A percentile compares a stretch with the other conserved stretches of the same genome.
phyloP scores from a whole-genome alignment of 2,888 invertebrate genomes.

The Cremastinae sp. region DNA sequence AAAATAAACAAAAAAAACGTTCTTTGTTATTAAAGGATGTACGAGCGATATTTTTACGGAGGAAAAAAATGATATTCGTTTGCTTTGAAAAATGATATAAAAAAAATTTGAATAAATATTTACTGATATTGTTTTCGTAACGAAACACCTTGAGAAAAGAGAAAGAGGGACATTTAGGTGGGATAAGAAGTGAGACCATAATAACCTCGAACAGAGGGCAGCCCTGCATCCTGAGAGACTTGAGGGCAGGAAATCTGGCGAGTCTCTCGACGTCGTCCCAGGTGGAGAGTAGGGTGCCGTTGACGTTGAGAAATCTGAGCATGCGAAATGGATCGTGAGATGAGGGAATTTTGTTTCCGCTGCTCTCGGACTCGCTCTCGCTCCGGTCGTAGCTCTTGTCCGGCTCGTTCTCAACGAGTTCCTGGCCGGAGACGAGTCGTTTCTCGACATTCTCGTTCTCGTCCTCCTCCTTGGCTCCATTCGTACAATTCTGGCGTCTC shows the following conservation, averaged over 20 bases:
- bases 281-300: constrained; percentile 89
- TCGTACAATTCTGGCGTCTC: constrained; percentile 14
- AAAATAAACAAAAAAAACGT: no score
- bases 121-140: no score
- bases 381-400: constrained; percentile 80
- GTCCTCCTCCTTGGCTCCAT: constrained; percentile 52
- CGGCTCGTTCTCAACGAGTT: constrained; percentile 70
- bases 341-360: constrained; percentile 74
- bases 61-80: no score
- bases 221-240: constrained; percentile 91
- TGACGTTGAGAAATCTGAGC: constrained; percentile 91
- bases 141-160: no score
- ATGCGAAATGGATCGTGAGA: constrained; percentile 82
- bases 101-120: no score
- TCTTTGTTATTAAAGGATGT: no score
- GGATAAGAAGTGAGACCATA: no score
- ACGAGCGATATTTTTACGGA: no score
- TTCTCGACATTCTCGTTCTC: constrained; percentile 61
- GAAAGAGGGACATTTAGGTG: no score
- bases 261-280: constrained; percentile 96
- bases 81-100: no score
- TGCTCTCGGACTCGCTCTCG: constrained; percentile 84
- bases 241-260: constrained; percentile 90
- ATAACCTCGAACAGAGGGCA: constrained; percentile 84
- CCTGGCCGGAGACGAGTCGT: constrained; percentile 22